Base-by-base conservation (phyloP, 2,888 invertebrate species). In the Ornithoptera alexandrae region DNA sequence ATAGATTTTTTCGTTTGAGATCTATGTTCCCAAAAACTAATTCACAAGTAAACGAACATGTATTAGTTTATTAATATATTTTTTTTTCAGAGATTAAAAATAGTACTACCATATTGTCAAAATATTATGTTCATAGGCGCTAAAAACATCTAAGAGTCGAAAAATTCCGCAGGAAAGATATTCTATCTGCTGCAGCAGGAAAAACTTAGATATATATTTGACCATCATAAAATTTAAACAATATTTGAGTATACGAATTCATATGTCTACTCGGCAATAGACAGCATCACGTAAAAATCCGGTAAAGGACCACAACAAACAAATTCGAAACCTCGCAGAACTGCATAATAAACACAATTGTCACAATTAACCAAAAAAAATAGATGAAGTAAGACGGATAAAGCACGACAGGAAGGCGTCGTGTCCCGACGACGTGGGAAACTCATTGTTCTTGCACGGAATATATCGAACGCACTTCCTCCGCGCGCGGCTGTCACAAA, bases 391-490 rank as follows among this genome's bases (percentile, higher is more conserved):
- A 65, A 62, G 68, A 46, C 67, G 67, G 71, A 73, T 72, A 67
- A 68, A 67, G 73, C 72, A 67, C 70, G 71, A 68, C 76, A 77
- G 78, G 78, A 79, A 78, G 75, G 72, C 70, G 24, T 36, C 42
- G 56, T 62, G 71, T 71, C 73, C 68, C 65, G 65, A 67, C 70
- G 60, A 72, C 75, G 82, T 85, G 83, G 83, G 85, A 85, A 85
- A 75, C 75, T 71, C 77, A 85, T 85, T 85, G 84, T 84, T 82
- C 80, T 81, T 63, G 60, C 70, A 67, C 71, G 72, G 75, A 75
- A 74, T 74, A 77, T 79, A 78, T 79, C 77, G 81, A 78, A 80
- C 78, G 75, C 72, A 75, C 81, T 84, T 84, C 83, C 84, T 84
- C 77, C 72, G 70, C 74, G 73, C 69, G 72, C 70, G 72, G 69